These are phyloP conservation scores for silkworm (Bombyx mori) DNA, from an alignment of 1,140 invertebrate species.

Conservation along the genomic window ASM3026992v2 NC_085122.1:9692501-9693000, in stretches of 20 bases:
- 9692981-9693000: no score
- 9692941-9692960: no score
- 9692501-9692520: conserved; percentile 78
- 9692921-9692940: no score
- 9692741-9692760: neutral
- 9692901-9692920: no score
- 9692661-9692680: conserved; percentile 84
- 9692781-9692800: no score
- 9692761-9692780: no score
- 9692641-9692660: conserved; percentile 85
- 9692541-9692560: conserved; percentile 78
- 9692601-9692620: conserved; percentile 75
- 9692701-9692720: conserved; percentile 1
- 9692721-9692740: conserved; percentile 21
- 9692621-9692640: conserved; percentile 70
- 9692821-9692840: no score
- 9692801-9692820: no score
- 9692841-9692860: no score
- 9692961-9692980: no score
- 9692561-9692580: conserved; percentile 81
- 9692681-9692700: conserved; percentile 75
- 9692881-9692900: no score
- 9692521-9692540: conserved; percentile 82
- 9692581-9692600: conserved; percentile 76
- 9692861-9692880: no score